A percentile compares a stretch with the other conserved stretches of the same genome.
These are phyloP conservation scores for Indicator maculatus DNA, from an alignment of 2,113 vertebrate species.

Conservation along the genomic window DNA sequence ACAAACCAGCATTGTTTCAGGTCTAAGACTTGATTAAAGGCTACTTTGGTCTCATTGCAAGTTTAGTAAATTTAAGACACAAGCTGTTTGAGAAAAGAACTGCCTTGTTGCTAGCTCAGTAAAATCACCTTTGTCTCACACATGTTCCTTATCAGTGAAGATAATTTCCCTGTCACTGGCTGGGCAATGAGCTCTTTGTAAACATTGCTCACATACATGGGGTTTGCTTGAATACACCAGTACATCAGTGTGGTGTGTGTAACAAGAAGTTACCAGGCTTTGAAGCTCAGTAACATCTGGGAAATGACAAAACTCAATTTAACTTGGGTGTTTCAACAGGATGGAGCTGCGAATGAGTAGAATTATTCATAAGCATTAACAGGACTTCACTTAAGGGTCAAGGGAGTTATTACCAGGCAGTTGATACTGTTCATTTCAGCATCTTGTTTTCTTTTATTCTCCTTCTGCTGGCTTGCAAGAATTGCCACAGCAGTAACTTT, in stretches of 20 bases:
- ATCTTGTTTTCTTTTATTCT: background rate
- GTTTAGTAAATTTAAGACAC: background rate
- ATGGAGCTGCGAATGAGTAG: background rate
- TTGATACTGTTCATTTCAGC: background rate
- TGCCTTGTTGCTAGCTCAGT: background rate
- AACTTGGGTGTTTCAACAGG: background rate
- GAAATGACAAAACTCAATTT: background rate
- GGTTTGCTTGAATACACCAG: background rate
- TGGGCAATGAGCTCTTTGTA: background rate
- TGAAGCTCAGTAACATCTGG: background rate
- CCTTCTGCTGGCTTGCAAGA: background rate
- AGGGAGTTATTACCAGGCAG: background rate
- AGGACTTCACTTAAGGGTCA: background rate
- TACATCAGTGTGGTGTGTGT: rapidly evolving
- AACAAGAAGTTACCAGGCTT: background rate
- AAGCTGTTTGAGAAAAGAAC: background rate
- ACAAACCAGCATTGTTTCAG: rapidly evolving
- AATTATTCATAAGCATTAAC: background rate
- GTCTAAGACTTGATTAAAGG: background rate
- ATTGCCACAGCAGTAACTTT: background rate
- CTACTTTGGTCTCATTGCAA: background rate
- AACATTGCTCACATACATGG: background rate
- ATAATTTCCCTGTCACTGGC: background rate
- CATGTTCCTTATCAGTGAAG: background rate
- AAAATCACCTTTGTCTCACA: background rate